Conservation (phyloP, 2,888 invertebrate species). For the Aromia moschata region DNA sequence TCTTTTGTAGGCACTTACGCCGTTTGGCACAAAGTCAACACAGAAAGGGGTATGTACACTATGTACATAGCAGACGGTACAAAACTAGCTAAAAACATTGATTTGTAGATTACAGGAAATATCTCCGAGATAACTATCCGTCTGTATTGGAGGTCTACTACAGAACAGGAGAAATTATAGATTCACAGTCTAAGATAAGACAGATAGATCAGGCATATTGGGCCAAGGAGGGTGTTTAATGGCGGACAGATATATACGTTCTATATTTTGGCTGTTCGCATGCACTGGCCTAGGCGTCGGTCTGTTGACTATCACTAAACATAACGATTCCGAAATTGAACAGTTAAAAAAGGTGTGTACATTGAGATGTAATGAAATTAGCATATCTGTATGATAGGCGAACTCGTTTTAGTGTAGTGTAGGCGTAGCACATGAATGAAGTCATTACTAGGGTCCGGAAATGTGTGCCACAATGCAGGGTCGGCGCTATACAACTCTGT, state of each 20-base stretch:
- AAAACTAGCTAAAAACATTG: conserved; percentile 24
- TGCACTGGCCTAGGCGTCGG: conserved; percentile 71
- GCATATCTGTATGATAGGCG: too few relatives aligned
- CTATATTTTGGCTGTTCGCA: conserved; percentile 69
- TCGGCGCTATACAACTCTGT: too few relatives aligned
- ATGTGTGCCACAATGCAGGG: too few relatives aligned
- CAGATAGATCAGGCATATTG: conserved; percentile 68
- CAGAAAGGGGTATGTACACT: conserved; percentile 71
- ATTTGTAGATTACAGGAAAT: conserved; percentile 76
- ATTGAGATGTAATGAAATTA: too few relatives aligned
- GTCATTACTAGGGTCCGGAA: too few relatives aligned
- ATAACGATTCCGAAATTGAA: conserved; percentile 58
- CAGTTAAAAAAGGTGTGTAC: conserved; percentile 44
- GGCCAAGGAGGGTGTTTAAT: conserved; percentile 66
- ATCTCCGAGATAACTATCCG: conserved; percentile 73
- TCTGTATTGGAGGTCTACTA: conserved; percentile 76
- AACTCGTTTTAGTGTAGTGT: too few relatives aligned
- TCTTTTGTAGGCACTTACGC: conserved; percentile 70
- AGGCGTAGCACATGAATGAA: too few relatives aligned
- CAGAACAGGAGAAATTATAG: conserved; percentile 71
- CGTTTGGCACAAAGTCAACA: conserved; percentile 75
- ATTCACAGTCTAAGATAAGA: conserved; percentile 64
- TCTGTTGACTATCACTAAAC: conserved; percentile 68
- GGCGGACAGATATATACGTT: conserved; percentile 58
- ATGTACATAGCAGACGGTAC: background rate